phyloP scores from a whole-genome alignment of 2,113 vertebrate genomes.

The Penelope pileata region DNA sequence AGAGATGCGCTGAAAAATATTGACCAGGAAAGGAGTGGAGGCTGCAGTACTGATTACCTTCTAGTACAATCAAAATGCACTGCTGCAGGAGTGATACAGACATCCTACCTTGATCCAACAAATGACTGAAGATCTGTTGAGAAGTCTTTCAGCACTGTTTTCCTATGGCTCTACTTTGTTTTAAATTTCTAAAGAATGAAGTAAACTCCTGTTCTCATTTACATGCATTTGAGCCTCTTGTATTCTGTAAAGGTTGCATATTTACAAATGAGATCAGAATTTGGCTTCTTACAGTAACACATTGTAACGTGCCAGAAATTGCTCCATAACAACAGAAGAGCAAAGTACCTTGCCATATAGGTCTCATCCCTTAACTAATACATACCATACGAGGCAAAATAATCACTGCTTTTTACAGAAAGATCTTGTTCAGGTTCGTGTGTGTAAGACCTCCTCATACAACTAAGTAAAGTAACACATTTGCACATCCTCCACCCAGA shows the following conservation, averaged over 20 bases:
- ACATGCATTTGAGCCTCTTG: background rate
- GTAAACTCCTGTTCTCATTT: constrained; percentile 25
- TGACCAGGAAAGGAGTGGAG: background rate
- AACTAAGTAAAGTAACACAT: background rate
- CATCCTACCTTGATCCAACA: background rate
- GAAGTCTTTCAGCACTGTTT: background rate
- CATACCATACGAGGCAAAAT: background rate
- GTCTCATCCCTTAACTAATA: background rate
- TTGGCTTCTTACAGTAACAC: constrained; percentile 33
- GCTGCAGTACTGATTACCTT: background rate
- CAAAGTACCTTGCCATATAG: background rate
- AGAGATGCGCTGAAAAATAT: background rate
- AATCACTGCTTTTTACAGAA: background rate
- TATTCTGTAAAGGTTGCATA: constrained; percentile 20
- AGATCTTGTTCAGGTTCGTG: background rate
- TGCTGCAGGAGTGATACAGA: background rate
- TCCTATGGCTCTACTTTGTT: background rate
- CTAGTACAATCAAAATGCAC: background rate
- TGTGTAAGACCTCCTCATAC: background rate
- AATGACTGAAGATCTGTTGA: background rate
- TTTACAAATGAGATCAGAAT: constrained; percentile 52
- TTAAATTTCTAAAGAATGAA: constrained; percentile 18
- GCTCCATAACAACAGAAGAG: background rate
- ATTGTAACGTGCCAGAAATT: constrained; percentile 1
- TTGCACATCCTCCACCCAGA: background rate